A percentile compares a stretch with the other conserved stretches of the same genome.
phyloP scores from a whole-genome alignment of 2,113 vertebrate genomes.

The Australoheros scitulus region DNA sequence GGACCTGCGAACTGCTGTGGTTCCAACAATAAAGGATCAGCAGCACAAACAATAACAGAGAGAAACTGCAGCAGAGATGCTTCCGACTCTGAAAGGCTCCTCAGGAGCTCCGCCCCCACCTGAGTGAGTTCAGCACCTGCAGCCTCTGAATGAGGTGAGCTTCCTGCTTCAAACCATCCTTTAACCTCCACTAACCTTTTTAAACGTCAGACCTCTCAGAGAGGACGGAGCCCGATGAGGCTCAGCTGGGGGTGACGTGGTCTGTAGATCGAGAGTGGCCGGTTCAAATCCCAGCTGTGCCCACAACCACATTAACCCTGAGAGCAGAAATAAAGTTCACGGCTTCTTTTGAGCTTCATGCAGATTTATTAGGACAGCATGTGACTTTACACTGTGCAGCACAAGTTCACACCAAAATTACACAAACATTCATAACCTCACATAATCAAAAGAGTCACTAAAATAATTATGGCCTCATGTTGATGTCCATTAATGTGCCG shows the following conservation, averaged over 20 bases:
- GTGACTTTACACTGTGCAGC: not conserved
- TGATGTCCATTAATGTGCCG: not conserved
- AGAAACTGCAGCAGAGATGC: not conserved
- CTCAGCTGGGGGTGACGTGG: not conserved
- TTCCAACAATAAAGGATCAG: not conserved
- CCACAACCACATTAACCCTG: not conserved
- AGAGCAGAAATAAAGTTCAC: not conserved
- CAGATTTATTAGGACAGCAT: slow-evolving; percentile 9
- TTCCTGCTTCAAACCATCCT: not conserved
- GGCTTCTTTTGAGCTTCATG: not conserved
- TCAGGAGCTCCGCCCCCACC: not conserved
- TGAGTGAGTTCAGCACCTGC: not conserved
- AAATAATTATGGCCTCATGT: not conserved
- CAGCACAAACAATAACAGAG: not conserved
- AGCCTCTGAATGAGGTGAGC: accelerated
- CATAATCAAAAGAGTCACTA: not conserved
- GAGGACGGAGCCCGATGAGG: not conserved
- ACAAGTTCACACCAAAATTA: not conserved
- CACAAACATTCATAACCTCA: not conserved
- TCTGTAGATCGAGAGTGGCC: accelerated
- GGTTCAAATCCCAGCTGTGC: not conserved
- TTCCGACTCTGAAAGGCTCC: accelerated
- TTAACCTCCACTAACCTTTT: not conserved
- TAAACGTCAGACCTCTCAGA: accelerated
- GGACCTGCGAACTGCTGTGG: not conserved